Percentiles rank a stretch among this genome's conserved stretches.
Evolutionary conservation across 2,113 vertebrate species (phyloP).

Genomic region (Chroicocephalus ridibundus): DNA sequence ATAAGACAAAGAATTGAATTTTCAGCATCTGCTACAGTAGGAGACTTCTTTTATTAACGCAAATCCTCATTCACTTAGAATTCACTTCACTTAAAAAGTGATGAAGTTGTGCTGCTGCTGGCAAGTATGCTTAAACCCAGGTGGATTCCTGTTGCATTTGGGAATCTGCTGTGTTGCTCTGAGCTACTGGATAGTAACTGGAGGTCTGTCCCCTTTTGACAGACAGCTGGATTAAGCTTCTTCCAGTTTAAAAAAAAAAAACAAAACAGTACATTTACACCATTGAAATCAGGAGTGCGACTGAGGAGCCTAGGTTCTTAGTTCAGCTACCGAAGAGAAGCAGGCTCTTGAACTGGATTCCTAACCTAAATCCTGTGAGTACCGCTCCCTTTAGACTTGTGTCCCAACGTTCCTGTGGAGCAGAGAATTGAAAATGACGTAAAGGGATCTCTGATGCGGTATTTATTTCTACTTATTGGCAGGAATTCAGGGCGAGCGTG

Average conservation of each 20-base stretch:
- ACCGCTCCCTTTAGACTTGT: background rate
- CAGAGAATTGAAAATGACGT: background rate
- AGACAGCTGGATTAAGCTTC: background rate
- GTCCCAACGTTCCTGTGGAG: background rate
- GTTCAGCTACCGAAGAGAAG: background rate
- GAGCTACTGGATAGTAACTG: background rate
- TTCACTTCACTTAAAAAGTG: background rate
- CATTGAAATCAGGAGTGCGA: background rate
- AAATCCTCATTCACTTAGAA: fast-evolving
- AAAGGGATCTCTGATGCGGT: background rate
- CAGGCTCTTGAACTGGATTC: background rate
- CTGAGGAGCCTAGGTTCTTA: background rate
- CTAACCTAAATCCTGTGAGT: background rate
- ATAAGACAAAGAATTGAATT: background rate
- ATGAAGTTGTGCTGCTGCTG: background rate
- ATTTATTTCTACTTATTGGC: background rate
- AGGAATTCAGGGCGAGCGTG: background rate
- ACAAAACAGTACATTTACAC: fast-evolving
- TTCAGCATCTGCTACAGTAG: background rate
- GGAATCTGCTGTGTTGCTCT: background rate
- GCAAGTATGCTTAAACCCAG: background rate
- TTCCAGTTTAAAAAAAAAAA: background rate
- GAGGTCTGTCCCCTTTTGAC: background rate
- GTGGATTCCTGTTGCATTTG: background rate
- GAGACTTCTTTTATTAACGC: background rate